phyloP scores from a whole-genome alignment of 2,888 invertebrate genomes.

The Microchrysa polita region DNA sequence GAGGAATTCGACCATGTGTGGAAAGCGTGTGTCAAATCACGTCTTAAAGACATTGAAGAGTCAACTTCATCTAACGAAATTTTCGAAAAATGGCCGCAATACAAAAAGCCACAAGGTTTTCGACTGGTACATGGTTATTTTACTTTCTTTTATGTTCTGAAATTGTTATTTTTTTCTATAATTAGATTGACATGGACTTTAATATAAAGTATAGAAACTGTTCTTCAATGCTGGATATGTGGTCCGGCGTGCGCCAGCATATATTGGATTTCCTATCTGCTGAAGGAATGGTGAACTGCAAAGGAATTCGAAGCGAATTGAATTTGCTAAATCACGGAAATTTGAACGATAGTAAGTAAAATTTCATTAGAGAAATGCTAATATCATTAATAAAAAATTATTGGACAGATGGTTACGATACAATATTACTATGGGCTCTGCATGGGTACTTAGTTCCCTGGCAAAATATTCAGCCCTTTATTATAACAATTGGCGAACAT shows the following conservation, averaged over 20 bases:
- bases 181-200: slow-evolving; percentile 17
- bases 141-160: not conserved
- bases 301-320: not conserved
- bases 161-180: no score
- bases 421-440: not conserved
- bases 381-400: slow-evolving; percentile 5
- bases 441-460: slow-evolving; percentile 1
- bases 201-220: not conserved
- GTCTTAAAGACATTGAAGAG: not conserved
- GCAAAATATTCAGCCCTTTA: no score
- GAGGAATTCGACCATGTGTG: slow-evolving; percentile 16
- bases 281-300: not conserved
- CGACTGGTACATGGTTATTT: slow-evolving; percentile 32
- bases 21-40: slow-evolving; percentile 10
- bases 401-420: not conserved
- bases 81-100: slow-evolving; percentile 42
- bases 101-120: slow-evolving; percentile 37
- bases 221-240: not conserved
- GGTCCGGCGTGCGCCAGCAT: not conserved
- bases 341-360: slow-evolving; percentile 15
- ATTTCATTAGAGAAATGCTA: not conserved
- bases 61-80: slow-evolving; percentile 14
- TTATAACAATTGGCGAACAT: no score
- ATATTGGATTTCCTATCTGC: not conserved
- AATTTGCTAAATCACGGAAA: not conserved